phyloP scores from a whole-genome alignment of 2,888 invertebrate genomes.

The Agrotis ipsilon region DNA sequence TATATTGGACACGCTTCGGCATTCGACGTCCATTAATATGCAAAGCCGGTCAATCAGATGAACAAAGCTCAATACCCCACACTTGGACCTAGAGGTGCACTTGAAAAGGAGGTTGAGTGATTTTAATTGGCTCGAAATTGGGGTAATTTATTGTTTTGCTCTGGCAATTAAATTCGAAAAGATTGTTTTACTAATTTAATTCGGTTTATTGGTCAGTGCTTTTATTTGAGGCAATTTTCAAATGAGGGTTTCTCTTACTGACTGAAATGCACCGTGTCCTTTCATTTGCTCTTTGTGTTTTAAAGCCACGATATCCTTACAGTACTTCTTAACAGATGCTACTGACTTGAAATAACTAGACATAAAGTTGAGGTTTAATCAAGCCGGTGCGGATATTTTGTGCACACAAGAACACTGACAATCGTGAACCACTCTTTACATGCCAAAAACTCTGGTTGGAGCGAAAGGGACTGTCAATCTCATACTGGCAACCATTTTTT shows the following conservation, averaged over 20 bases:
- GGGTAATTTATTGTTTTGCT: not conserved
- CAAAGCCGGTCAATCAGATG: constrained; percentile 56
- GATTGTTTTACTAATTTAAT: not conserved
- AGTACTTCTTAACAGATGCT: not conserved
- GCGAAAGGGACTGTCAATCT: too few relatives aligned
- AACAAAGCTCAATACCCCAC: constrained; percentile 23
- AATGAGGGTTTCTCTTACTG: too few relatives aligned
- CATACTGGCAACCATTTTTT: too few relatives aligned
- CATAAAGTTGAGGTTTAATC: not conserved
- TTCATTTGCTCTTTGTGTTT: too few relatives aligned
- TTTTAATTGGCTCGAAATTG: not conserved
- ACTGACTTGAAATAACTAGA: not conserved
- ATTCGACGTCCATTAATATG: constrained; percentile 51
- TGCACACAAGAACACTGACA: too few relatives aligned
- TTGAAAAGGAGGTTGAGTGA: constrained; percentile 10
- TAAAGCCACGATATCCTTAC: too few relatives aligned
- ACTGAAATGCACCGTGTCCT: too few relatives aligned
- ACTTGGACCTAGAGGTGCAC: not conserved
- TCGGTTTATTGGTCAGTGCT: not conserved
- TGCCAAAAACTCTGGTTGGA: too few relatives aligned
- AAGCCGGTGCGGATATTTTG: not conserved
- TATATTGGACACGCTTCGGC: constrained; percentile 45
- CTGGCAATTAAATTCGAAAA: not conserved
- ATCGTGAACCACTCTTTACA: too few relatives aligned
- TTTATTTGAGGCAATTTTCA: too few relatives aligned